Evolutionary conservation across 2,888 invertebrate genomes (phyloP), one percentile per base, ranked within the genome.

Genomic region (Stenodera caucasica): DNA sequence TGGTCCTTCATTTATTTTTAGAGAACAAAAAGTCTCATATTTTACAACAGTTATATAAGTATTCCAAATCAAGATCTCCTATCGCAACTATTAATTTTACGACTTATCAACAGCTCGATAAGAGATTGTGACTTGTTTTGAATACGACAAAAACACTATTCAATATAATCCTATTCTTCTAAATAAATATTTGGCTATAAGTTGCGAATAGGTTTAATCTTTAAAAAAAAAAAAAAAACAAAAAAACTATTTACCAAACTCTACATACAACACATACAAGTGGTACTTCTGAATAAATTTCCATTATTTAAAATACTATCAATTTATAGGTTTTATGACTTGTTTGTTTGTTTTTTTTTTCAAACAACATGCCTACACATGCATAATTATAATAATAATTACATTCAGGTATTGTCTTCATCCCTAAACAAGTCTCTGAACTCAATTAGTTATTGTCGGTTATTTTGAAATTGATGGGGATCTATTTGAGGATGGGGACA

Each of bases 231-330:
- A 40, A 40, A 40, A 40, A 40, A 40, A 40, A 51, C 18, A 15
- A 21, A 21, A 11, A 18, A 3, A 45, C 18, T 45, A 45, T 45
- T 45, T 18, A 45, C 45, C 5, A 21, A 45, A 21, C 45, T 35
- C 35, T 35, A n/a, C n/a, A n/a, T n/a, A n/a, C n/a, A n/a, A n/a
- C n/a, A n/a, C 9, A 37, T 37, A 50, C 45, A 33, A 52, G 52
- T 52, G 23, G 32, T 29, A 53, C 18, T 45, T 26, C 11, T 29
- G 59, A 60, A 60, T 60, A 60, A 60, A 60, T 60, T 55, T 55
- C 35, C 59, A 60, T 60, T 29, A 35, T 15, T 58, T 54, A 58
- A 40, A 26, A 37, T 50, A 33, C 15, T 45, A 50, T 50, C 32
- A 55, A 54, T 54, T 15, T 23, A 35, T 57, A 32, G 52, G 52